Evolutionary conservation across 2,113 vertebrate genomes (phyloP).

Genomic region (Austrofundulus limnaeus): DNA sequence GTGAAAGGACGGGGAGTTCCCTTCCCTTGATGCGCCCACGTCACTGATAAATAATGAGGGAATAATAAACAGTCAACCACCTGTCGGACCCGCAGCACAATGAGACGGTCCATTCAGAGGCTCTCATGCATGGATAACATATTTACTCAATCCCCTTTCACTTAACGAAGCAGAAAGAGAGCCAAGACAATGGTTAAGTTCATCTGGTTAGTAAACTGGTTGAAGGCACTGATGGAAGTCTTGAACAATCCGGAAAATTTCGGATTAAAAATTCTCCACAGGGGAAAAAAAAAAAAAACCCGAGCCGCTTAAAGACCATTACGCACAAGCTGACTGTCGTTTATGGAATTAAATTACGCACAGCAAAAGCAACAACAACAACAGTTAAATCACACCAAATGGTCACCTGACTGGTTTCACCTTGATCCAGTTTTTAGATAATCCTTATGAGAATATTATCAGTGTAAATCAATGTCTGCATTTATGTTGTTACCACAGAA

Average conservation of each 20-base stretch:
- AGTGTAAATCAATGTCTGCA: too few relatives aligned
- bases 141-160: slow-evolving; percentile 96
- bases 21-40: slow-evolving; percentile 51
- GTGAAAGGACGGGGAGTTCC: slow-evolving; percentile 67
- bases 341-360: not conserved
- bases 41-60: slow-evolving; percentile 74
- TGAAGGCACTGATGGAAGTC: slow-evolving; percentile 63
- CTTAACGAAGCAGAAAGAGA: slow-evolving; percentile 94
- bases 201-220: slow-evolving; percentile 96
- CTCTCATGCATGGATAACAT: slow-evolving; percentile 98
- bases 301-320: not conserved
- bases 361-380: too few relatives aligned
- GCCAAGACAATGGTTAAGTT: slow-evolving; percentile 92
- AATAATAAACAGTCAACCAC: slow-evolving; percentile 98
- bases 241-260: not conserved
- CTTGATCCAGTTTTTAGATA: too few relatives aligned
- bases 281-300: too few relatives aligned
- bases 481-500: too few relatives aligned
- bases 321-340: not conserved
- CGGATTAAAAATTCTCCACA: not conserved
- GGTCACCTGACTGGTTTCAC: too few relatives aligned
- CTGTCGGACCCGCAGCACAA: slow-evolving; percentile 92
- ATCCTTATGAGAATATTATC: not conserved
- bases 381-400: too few relatives aligned
- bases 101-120: slow-evolving; percentile 84